Conservation (phyloP, 2,888 invertebrate genomes). For the Caenorhabditis becei region DNA sequence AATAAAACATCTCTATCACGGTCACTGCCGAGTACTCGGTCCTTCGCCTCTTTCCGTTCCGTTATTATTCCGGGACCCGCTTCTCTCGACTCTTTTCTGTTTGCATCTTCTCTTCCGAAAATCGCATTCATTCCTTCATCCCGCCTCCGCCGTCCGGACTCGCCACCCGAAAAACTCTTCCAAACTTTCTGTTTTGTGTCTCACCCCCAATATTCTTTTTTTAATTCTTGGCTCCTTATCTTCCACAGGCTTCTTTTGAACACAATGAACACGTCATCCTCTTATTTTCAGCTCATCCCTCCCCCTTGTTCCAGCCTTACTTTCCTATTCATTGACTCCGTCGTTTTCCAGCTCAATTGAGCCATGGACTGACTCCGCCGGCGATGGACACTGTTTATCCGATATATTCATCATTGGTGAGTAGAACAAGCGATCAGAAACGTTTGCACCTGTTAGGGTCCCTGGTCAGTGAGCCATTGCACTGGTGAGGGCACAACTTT, state of each 20-base stretch:
- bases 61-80: slow-evolving; percentile 42
- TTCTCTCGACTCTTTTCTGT: slow-evolving; percentile 37
- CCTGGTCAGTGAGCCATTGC: neutral
- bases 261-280: slow-evolving; percentile 14
- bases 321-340: neutral
- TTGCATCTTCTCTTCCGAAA: slow-evolving; percentile 32
- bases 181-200: slow-evolving; percentile 14
- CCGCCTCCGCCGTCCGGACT: slow-evolving; percentile 45
- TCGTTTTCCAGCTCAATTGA: neutral
- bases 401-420: slow-evolving; percentile 53
- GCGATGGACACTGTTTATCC: slow-evolving; percentile 48
- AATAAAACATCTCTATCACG: neutral
- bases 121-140: slow-evolving; percentile 3
- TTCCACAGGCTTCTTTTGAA: slow-evolving; percentile 25
- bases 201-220: neutral
- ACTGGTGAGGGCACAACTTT: too few species aligned
- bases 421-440: neutral
- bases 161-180: neutral
- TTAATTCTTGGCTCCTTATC: slow-evolving; percentile 20
- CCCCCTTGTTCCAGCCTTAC: neutral
- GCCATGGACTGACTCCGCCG: slow-evolving; percentile 20
- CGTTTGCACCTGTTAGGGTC: neutral
- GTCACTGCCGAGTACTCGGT: neutral
- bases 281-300: slow-evolving; percentile 5
- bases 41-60: slow-evolving; percentile 42